Conservation (phyloP, 1,140 invertebrate genomes). For the Oncopeltus fasciatus region DNA sequence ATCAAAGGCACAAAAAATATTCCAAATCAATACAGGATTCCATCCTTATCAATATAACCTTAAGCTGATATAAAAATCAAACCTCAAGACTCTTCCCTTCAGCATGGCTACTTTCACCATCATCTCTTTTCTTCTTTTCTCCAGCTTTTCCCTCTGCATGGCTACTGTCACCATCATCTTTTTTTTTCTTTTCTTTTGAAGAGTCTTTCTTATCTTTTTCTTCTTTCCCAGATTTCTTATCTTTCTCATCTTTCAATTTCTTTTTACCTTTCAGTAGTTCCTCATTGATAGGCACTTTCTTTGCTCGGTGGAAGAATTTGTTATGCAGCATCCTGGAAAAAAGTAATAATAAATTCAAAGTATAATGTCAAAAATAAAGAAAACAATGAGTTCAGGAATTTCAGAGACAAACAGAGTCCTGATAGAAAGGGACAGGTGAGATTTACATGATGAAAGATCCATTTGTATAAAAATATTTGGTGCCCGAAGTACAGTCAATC, state of each 20-base stretch:
- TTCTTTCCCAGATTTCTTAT: conserved; percentile 33
- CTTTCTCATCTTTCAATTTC: conserved; percentile 47
- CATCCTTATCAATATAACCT: no score
- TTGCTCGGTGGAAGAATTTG: conserved; percentile 89
- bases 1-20: no score
- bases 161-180: conserved; percentile 39
- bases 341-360: conserved; percentile 14
- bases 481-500: no score
- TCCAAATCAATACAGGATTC: no score
- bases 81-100: conserved; percentile 32
- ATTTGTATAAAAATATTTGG: no score
- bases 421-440: no score
- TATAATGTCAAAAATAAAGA: no score
- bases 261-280: conserved; percentile 50
- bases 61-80: no score
- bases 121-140: conserved; percentile 31
- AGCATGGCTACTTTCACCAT: conserved; percentile 37
- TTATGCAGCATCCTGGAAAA: conserved; percentile 60
- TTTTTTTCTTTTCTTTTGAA: conserved; percentile 39
- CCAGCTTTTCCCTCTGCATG: conserved; percentile 39
- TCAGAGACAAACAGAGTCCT: no score
- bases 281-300: conserved; percentile 67
- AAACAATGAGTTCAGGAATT: no score
- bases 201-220: conserved; percentile 43
- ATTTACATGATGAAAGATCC: no score